Evolutionary conservation across 2,888 invertebrate species (phyloP).

Genomic region (Dioctria linearis): DNA sequence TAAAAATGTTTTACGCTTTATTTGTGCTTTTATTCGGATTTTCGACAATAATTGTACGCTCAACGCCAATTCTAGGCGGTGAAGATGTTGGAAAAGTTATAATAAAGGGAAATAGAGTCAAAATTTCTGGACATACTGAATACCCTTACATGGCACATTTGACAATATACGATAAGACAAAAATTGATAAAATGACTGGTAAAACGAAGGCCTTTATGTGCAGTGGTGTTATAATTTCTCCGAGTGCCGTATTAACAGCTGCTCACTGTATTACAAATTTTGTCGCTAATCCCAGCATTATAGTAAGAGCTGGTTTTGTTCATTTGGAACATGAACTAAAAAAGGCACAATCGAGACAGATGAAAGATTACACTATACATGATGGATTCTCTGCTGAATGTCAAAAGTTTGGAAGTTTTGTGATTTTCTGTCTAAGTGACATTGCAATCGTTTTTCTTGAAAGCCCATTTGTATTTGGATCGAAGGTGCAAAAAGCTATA

Average conservation of each 20-base stretch:
- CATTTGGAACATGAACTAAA: background rate
- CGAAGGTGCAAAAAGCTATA: background rate
- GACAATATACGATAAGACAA: background rate
- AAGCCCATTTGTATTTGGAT: background rate
- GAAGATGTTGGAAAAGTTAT: background rate
- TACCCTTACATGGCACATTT: background rate
- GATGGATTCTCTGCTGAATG: background rate
- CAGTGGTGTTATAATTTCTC: background rate
- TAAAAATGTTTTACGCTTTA: too few relatives aligned
- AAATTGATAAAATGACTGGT: background rate
- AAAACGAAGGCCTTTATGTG: background rate
- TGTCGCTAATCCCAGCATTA: background rate
- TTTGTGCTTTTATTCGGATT: too few relatives aligned
- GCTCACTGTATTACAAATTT: slow-evolving; percentile 9
- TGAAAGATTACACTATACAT: background rate
- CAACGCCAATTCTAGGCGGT: background rate
- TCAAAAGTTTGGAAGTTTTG: background rate
- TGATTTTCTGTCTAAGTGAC: background rate
- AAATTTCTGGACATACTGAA: background rate
- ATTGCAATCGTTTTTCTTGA: slow-evolving; percentile 16
- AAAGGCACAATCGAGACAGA: background rate
- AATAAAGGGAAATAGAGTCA: background rate
- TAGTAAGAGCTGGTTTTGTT: background rate
- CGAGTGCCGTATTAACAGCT: slow-evolving; percentile 3
- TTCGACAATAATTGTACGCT: too few relatives aligned